Evolutionary conservation across 2,797 vertebrate species (phyloP), one percentile per base, ranked within the genome.

Genomic region (Gymnothorax javanicus): DNA sequence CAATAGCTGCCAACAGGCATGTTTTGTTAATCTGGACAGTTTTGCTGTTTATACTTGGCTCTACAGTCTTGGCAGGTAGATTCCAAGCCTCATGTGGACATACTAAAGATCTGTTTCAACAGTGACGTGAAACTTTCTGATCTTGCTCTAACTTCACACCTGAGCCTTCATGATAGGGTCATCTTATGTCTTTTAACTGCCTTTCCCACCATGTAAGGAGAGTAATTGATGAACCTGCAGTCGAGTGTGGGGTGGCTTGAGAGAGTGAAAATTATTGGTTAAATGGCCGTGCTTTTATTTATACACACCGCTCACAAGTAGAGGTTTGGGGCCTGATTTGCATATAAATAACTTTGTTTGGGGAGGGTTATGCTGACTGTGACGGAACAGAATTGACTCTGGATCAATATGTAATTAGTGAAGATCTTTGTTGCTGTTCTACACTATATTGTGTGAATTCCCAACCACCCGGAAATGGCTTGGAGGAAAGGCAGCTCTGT

Each of bases 311-410:
- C 15, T 13, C 60, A 84, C 83, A 52, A 84, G 59, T 50, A n/a
- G 25, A 67, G 56, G 64, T 57, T 23, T 6, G 43, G 27, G 33
- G 87, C 81, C 52, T 64, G 86, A 90, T 90, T 87, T 88, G 88
- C 88, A 89, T 90, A 87, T 88, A 90, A 90, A 90, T 90, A 83
- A 89, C 85, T 85, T 86, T 9, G 62, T 90, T 89, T 87, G 54
- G 62, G 8, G 73, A 13, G 71, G 59, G 71, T 81, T 86, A 64
- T 83, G 88, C 89, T 89, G 82, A 90, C 86, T 77, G 85, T 85
- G 64, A 54, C 59, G 75, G 59, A 87, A 43, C 52, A 64, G 86
- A 84, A 69, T 87, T 88, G 86, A 81, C 87, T 73, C 56, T 79
- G 62, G 86, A 88, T 90, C 82, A 86, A 62, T 87, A 85, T 87